Base-by-base conservation (phyloP, 1,140 invertebrate species). In the Orius insidiosus region DNA sequence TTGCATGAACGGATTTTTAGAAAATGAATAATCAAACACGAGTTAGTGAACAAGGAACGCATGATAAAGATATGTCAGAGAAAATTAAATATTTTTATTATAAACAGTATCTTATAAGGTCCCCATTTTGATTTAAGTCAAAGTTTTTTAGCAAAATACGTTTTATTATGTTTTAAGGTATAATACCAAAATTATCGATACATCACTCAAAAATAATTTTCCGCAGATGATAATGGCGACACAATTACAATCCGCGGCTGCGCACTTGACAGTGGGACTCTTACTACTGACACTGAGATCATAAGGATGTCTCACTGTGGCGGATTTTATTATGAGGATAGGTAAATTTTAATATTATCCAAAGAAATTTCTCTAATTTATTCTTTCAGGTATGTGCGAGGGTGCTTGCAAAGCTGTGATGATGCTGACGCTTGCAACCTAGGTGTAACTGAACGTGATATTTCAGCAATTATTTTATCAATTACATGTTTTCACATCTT, bases 291-390 rank as follows among this genome's bases (percentile, higher is more conserved):
- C 60, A 90, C 88, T 1, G 87, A 94, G 67, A 77, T 92, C 33
- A 84, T 90, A 35, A 66, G 87, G 49, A 90, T 89, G 85, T 90
- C 85, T 15, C 87, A 93, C 59, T 94, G 88, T 62, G 88, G 87
- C 33, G 72, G 78, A 48, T 89, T 93, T 63, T 85, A 80, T 57
- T 90, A 85, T 55, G 75, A 87, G 55, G 75, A 84, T 54, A 77
- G 80, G 81, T 90, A 63, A 45, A 24, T 46, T 30, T 44, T 16
- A 43, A 14, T 48, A 2, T 40, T 52, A 10, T 3, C 8, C 16
- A 11, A 30, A 11, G 11, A 19, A 9, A 49, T 53, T 34, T 48
- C 52, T 56, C 30, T 48, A n/a, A n/a, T n/a, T n/a, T n/a, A n/a
- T n/a, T n/a, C 66, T 68, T 44, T 8, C 60, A 89, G 84, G 55